Percentiles rank a stretch among this genome's conserved stretches.
Evolutionary conservation across 2,113 vertebrate species (phyloP).

Genomic region (Ctenodactylus gundi): DNA sequence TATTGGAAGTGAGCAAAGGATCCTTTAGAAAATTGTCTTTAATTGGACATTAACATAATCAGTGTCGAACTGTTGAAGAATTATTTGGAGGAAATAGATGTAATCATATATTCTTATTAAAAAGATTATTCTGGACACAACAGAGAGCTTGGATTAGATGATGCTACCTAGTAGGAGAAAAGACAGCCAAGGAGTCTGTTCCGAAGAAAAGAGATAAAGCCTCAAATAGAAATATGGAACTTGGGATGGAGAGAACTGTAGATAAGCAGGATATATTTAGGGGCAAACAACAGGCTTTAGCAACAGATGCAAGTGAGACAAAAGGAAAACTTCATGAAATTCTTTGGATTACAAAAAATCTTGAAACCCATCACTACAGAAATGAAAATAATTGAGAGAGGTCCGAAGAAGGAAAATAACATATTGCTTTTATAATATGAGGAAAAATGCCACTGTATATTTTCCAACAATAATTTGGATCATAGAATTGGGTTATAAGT

Average conservation of each 20-base stretch:
- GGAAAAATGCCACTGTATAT: neutral
- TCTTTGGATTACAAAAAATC: neutral
- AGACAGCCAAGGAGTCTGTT: neutral
- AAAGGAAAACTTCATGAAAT: neutral
- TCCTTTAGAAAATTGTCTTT: no score
- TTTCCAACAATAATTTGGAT: neutral
- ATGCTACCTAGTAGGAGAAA: neutral
- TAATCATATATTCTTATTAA: neutral
- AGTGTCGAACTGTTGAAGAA: neutral
- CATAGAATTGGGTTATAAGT: neutral
- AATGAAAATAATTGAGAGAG: neutral
- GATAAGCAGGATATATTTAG: neutral
- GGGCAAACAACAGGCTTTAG: neutral
- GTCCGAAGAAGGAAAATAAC: neutral
- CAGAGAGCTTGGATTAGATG: neutral
- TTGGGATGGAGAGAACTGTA: neutral
- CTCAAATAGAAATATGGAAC: neutral
- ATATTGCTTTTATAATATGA: neutral
- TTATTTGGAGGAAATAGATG: neutral
- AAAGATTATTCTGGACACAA: neutral
- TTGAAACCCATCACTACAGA: neutral
- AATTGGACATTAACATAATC: no score
- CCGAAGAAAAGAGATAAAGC: neutral
- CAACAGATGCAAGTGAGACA: neutral
- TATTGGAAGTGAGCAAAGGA: no score